Percentiles rank a stretch among this genome's conserved stretches.
Evolutionary conservation across 2,888 invertebrate genomes (phyloP).

Genomic region (Gandaritis pyraliata): DNA sequence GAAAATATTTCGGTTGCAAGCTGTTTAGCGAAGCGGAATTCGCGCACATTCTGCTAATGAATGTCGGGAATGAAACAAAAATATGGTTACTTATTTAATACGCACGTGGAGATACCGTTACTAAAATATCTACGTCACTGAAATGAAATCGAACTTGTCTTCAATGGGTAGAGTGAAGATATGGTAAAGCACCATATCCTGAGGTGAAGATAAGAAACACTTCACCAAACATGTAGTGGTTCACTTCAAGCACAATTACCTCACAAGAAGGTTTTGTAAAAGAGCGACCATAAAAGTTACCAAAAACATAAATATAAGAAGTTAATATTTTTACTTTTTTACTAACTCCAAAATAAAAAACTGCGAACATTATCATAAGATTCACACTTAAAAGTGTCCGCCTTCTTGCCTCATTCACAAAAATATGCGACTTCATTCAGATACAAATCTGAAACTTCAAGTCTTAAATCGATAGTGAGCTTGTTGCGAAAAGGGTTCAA

Average conservation of each 20-base stretch:
- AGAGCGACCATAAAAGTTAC: slow-evolving; percentile 15
- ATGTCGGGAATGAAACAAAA: slow-evolving; percentile 41
- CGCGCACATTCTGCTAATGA: slow-evolving; percentile 57
- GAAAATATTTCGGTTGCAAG: slow-evolving; percentile 51
- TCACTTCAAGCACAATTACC: slow-evolving; percentile 9
- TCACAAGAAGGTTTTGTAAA: slow-evolving; percentile 10
- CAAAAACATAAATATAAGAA: slow-evolving; percentile 12
- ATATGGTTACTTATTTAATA: too few relatives aligned
- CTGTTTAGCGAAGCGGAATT: slow-evolving; percentile 54
- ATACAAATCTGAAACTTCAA: slow-evolving; percentile 41
- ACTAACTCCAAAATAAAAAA: slow-evolving; percentile 15
- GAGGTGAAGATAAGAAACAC: too few relatives aligned
- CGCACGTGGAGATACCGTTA: too few relatives aligned
- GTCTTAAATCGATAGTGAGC: slow-evolving; percentile 48
- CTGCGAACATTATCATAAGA: slow-evolving; percentile 21
- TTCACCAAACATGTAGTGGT: not conserved
- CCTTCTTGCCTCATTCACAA: slow-evolving; percentile 34
- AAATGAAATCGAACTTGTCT: too few relatives aligned
- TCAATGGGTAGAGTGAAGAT: too few relatives aligned
- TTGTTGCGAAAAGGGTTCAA: slow-evolving; percentile 54
- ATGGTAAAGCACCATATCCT: too few relatives aligned
- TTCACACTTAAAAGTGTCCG: slow-evolving; percentile 24
- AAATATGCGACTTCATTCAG: slow-evolving; percentile 36
- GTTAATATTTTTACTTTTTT: slow-evolving; percentile 9
- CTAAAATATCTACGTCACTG: too few relatives aligned